phyloP scores from a whole-genome alignment of 2,888 invertebrate genomes.

The Netelia virgata region DNA sequence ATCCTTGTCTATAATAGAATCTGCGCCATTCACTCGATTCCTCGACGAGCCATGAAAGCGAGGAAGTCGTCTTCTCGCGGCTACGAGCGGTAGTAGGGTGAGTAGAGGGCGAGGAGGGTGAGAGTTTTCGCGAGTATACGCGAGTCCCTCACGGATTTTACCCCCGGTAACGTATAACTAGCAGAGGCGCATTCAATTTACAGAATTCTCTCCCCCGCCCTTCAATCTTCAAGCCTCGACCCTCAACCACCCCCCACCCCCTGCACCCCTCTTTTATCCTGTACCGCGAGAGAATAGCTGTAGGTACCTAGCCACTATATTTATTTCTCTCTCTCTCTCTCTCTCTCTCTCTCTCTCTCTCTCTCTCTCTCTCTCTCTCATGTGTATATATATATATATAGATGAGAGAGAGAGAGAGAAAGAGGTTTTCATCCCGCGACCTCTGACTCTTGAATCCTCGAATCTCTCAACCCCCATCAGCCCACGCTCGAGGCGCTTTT shows the following conservation, averaged over 20 bases:
- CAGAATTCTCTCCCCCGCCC: constrained; percentile 73
- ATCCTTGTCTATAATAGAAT: constrained; percentile 84
- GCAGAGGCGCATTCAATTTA: constrained; percentile 82
- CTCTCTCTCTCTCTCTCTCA: background rate
- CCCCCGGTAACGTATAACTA: constrained; percentile 79
- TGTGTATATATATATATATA: too few species aligned
- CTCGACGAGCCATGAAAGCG: constrained; percentile 77
- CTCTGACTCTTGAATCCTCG: constrained; percentile 52
- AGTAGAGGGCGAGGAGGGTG: background rate
- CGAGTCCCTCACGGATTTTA: constrained; percentile 12
- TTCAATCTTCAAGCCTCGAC: background rate
- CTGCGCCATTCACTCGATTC: constrained; percentile 80
- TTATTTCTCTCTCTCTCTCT: background rate
- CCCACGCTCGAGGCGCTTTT: constrained; percentile 21
- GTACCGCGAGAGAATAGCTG: constrained; percentile 13
- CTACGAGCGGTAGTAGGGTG: background rate
- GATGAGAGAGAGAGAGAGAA: background rate
- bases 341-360: background rate
- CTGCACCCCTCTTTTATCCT: constrained; percentile 2
- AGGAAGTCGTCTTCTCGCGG: constrained; percentile 71
- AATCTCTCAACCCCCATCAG: constrained; percentile 13
- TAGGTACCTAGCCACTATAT: too few species aligned
- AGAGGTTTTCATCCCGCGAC: constrained; percentile 39
- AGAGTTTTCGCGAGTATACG: too few species aligned
- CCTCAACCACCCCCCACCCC: background rate